Conservation (phyloP, 2,888 invertebrate species). For the Idaea straminata region DNA sequence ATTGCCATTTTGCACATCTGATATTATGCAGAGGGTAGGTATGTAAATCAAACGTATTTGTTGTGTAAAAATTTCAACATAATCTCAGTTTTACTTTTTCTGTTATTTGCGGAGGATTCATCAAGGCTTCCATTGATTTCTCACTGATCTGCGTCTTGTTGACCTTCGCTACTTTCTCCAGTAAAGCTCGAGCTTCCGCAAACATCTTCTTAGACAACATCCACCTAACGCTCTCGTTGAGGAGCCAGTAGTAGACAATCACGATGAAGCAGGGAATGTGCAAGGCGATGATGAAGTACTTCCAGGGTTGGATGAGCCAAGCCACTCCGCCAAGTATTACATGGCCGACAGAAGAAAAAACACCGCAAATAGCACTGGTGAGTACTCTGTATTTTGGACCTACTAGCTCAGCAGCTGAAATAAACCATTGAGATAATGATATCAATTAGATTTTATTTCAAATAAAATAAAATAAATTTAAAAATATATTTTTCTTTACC, state of each 20-base stretch:
- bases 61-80: neutral
- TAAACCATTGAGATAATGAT: neutral
- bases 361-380: slow-evolving; percentile 83
- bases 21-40: neutral
- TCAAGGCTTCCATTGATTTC: slow-evolving; percentile 66
- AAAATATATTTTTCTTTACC: slow-evolving; percentile 35
- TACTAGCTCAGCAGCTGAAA: slow-evolving; percentile 86
- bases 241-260: slow-evolving; percentile 83
- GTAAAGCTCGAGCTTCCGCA: slow-evolving; percentile 80
- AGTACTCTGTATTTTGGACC: slow-evolving; percentile 86
- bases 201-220: slow-evolving; percentile 83
- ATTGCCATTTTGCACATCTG: neutral
- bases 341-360: slow-evolving; percentile 87
- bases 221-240: slow-evolving; percentile 87
- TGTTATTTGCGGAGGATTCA: slow-evolving; percentile 54
- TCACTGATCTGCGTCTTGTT: slow-evolving; percentile 81
- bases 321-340: slow-evolving; percentile 83
- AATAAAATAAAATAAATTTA: neutral
- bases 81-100: slow-evolving; percentile 12
- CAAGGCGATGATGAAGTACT: slow-evolving; percentile 81
- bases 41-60: no score
- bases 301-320: slow-evolving; percentile 85
- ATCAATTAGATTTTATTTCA: neutral
- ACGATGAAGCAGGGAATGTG: slow-evolving; percentile 85
- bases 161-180: slow-evolving; percentile 81